Percentiles rank a stretch among this genome's conserved stretches.
Evolutionary conservation across 2,113 vertebrate genomes (phyloP).

Genomic region (Ailuropoda melanoleuca): DNA sequence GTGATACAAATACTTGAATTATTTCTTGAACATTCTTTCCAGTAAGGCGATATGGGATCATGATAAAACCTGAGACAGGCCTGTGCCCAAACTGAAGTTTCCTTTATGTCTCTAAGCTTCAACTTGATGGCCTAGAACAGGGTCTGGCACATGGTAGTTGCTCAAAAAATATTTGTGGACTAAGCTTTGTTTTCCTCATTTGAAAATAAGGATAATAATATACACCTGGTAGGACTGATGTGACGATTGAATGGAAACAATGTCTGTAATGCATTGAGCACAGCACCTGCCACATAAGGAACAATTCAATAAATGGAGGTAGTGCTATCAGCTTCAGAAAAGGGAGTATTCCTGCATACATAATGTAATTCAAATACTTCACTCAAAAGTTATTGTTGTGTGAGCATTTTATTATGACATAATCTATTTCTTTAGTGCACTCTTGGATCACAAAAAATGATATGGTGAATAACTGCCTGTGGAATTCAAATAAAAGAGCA

Average conservation of each 20-base stretch:
- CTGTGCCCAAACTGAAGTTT: constrained; percentile 42
- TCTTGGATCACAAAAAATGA: constrained; percentile 3
- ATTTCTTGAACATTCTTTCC: constrained; percentile 33
- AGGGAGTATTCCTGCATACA: constrained; percentile 1
- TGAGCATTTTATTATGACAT: constrained; percentile 54
- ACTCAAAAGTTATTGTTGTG: constrained; percentile 46
- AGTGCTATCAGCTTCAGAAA: constrained; percentile 51
- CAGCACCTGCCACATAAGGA: constrained; percentile 10
- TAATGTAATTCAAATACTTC: constrained; percentile 47
- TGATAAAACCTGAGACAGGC: constrained; percentile 5
- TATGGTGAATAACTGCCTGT: constrained; percentile 53
- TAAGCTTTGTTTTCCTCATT: constrained; percentile 41
- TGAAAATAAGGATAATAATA: constrained; percentile 49
- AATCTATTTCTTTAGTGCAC: constrained; percentile 53
- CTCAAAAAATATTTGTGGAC: constrained; percentile 45
- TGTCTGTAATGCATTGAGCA: constrained; percentile 43
- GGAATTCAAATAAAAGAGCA: constrained; percentile 72
- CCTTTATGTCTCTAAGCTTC: constrained; percentile 33
- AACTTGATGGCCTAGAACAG: not conserved
- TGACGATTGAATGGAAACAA: constrained; percentile 21
- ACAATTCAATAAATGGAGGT: constrained; percentile 43
- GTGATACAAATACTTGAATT: constrained; percentile 25
- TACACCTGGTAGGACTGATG: not conserved
- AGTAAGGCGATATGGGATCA: not conserved
- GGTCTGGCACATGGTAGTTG: constrained; percentile 22